Evolutionary conservation across 1,140 invertebrate species (phyloP), one percentile per base, ranked within the genome.

Genomic region (Ceratina australensis): DNA sequence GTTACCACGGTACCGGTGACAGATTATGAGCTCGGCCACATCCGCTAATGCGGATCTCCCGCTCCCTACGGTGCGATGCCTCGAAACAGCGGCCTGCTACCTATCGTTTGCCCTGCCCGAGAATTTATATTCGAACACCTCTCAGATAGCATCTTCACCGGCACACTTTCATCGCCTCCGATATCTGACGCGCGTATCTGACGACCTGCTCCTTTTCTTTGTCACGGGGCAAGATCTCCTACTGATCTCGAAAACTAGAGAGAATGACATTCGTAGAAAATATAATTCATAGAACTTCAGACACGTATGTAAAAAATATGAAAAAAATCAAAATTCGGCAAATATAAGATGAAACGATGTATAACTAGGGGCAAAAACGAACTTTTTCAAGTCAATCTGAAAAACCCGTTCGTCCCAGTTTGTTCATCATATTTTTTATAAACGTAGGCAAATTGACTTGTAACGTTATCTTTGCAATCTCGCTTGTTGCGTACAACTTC

Each of bases 101-200:
- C 68, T 75, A 74, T 77, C 82, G n/a, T 59, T n/a, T 22, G 54
- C 10, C 26, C 49, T 28, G 49, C 8, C 57, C 74, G 50, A 78
- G 75, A 64, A 83, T 85, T 75, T 78, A 81, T 79, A 72, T 66
- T 78, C 78, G 52, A 71, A 64, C 57, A 74, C 28, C 49, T 84
- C 81, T 81, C 28, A 81, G 83, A 84, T 84, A 79, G 22, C 42
- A 85, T 85, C 65, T 68, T 22, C 74, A 76, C 83, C 83, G 82
- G 75, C 64, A 63, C 63, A 75, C 65, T 80, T 80, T 83, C 78
- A 77, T 66, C 57, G 47, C 26, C 60, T 42, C 33, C 42, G 66
- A 72, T 83, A 79, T 13, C 74, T 77, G 69, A 81, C 79, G 71
- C 26, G 50, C 42, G 24, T 66, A 42, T 42, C 33, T n/a, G n/a